These are phyloP conservation scores for Ochotona curzoniae DNA, from an alignment of 2,113 vertebrate species.

Conservation along the genomic window DNA sequence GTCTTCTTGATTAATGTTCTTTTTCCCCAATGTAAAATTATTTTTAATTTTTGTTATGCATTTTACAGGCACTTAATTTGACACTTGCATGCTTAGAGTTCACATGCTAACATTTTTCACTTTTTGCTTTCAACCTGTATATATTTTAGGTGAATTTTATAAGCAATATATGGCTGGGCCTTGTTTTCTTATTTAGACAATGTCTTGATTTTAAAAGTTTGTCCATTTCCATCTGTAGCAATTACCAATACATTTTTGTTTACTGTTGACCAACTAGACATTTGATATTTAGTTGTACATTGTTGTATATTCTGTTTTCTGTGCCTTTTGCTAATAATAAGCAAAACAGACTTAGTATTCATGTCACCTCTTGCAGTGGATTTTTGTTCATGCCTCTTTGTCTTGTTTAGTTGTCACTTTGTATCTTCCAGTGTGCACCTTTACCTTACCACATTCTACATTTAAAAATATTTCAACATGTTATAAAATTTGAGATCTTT, in stretches of 20 bases:
- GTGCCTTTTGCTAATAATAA: not conserved
- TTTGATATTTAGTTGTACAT: not conserved
- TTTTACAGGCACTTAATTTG: not conserved
- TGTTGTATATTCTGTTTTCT: not conserved
- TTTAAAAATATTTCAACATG: too few species aligned
- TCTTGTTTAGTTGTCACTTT: too few species aligned
- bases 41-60: not conserved
- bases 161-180: not conserved
- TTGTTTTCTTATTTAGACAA: not conserved
- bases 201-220: not conserved
- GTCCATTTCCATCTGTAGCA: not conserved
- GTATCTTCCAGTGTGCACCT: too few species aligned
- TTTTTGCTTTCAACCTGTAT: not conserved
- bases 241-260: not conserved
- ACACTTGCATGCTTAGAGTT: not conserved
- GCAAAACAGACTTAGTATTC: not conserved
- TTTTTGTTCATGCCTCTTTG: not conserved
- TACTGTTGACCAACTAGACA: not conserved
- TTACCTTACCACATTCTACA: too few species aligned
- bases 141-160: not conserved
- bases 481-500: too few species aligned
- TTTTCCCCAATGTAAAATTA: not conserved
- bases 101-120: not conserved
- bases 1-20: not conserved
- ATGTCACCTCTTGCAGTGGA: not conserved